Evolutionary conservation across 2,797 vertebrate species (phyloP).

Genomic region (Prionace glauca): DNA sequence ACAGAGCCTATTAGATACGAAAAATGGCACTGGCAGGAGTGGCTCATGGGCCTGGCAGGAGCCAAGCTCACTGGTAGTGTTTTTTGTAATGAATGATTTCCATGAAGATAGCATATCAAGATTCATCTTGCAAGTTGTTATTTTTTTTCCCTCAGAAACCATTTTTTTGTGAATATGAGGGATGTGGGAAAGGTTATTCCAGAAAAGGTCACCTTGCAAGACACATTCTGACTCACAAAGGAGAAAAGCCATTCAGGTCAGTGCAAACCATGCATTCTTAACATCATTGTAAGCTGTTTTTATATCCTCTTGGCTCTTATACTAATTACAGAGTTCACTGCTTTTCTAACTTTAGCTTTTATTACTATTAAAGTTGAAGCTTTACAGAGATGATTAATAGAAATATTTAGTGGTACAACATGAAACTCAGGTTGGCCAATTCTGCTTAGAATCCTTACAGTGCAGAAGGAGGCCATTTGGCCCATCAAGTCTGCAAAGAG

Average conservation of each 20-base stretch:
- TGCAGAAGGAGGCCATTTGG: too few species aligned
- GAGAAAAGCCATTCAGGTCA: slow-evolving; percentile 75
- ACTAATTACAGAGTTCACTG: not conserved
- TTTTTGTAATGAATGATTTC: not conserved
- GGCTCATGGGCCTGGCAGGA: too few species aligned
- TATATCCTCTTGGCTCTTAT: not conserved
- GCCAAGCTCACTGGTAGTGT: too few species aligned
- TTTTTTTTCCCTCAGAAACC: slow-evolving; percentile 64
- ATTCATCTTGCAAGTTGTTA: too few species aligned
- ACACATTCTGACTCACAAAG: slow-evolving; percentile 72
- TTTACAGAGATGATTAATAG: not conserved
- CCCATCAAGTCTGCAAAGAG: too few species aligned
- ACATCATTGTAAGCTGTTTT: not conserved
- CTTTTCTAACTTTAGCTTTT: not conserved
- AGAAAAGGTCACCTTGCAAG: slow-evolving; percentile 71
- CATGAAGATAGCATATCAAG: not conserved
- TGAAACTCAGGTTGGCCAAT: not conserved
- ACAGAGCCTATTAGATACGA: too few species aligned
- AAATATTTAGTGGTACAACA: not conserved
- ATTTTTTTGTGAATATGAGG: slow-evolving; percentile 67
- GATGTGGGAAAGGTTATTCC: slow-evolving; percentile 74
- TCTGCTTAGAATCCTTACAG: too few species aligned
- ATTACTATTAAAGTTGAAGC: not conserved
- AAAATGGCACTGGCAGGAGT: too few species aligned
- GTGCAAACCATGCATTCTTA: slow-evolving; percentile 41